These are phyloP conservation scores for Urocitellus parryii DNA, from an alignment of 2,113 vertebrate species.

Conservation along the genomic window DNA sequence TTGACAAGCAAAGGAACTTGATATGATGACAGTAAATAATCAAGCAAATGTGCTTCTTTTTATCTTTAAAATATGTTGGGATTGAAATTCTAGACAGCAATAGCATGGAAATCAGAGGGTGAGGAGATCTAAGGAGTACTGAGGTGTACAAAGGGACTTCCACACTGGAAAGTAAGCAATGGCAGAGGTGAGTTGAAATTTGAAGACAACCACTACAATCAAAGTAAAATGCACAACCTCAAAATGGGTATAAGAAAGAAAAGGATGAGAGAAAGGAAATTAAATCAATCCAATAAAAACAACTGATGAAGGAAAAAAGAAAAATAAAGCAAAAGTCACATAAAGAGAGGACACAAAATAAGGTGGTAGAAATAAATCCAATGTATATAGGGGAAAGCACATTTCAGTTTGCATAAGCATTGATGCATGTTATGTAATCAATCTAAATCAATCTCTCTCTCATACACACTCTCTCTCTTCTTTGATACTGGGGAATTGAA, in stretches of 20 bases:
- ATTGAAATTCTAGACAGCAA: constrained; percentile 5
- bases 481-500: too few species aligned
- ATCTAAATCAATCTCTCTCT: too few species aligned
- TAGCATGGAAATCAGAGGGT: neutral
- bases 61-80: neutral
- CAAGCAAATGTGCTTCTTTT: neutral
- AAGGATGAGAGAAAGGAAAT: neutral
- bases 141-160: neutral
- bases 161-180: neutral
- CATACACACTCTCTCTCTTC: too few species aligned
- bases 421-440: neutral
- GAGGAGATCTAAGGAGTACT: neutral
- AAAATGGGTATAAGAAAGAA: neutral
- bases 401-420: neutral
- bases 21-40: neutral
- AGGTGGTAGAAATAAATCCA: neutral
- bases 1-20: neutral
- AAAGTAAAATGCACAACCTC: constrained; percentile 1
- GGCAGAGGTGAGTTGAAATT: neutral
- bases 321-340: neutral
- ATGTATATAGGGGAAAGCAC: neutral
- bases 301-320: neutral
- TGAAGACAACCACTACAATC: neutral
- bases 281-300: neutral
- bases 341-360: neutral